Evolutionary conservation across 2,888 invertebrate species (phyloP), one percentile per base, ranked within the genome.

Genomic region (Asteroscopus sphinx): DNA sequence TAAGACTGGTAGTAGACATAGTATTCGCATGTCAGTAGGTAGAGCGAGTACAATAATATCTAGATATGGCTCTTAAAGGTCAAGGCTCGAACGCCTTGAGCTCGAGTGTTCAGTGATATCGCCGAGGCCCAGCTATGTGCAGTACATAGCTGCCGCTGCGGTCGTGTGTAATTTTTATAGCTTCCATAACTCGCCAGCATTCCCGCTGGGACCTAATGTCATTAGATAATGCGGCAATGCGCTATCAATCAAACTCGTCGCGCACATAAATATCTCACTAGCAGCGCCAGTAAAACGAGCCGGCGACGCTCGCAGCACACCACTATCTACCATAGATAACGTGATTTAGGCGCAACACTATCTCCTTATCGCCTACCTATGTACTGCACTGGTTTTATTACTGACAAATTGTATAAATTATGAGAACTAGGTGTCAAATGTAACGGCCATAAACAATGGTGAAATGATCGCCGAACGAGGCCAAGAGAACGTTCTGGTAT

Each of bases 391-490:
- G 28, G 42, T 53, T 67, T 69, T 68, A 77, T 68, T 39, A 53
- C 68, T 73, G 76, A 79, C 67, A 77, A 74, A 78, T 73, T 69
- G 54, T 66, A 48, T 68, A 73, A 64, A 64, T 68, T 73, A 73
- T 73, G 71, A 65, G 62, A 55, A 64, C 41, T 62, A 52, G 52
- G 68, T 71, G 73, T 71, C 71, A 64, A 57, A 66, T 69, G 58
- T 68, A 52, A 71, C 68, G 66, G 66, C 39, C 66, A 57, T 77
- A 76, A 77, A 77, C 70, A 77, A 76, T 76, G 56, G 78, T 66
- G 61, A 72, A 77, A 71, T 58, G 55, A 63, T 73, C 49, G 40
- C 44, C 36, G 30, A 70, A 68, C 55, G 55, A 12, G 70, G 72
- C 69, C 69, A 60, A 66, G 72, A 72, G 56, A 69, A 55, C 65